These are phyloP conservation scores for Flabesymbios commensalis DNA, from an alignment of 2,888 invertebrate species.

Conservation along the genomic window DNA sequence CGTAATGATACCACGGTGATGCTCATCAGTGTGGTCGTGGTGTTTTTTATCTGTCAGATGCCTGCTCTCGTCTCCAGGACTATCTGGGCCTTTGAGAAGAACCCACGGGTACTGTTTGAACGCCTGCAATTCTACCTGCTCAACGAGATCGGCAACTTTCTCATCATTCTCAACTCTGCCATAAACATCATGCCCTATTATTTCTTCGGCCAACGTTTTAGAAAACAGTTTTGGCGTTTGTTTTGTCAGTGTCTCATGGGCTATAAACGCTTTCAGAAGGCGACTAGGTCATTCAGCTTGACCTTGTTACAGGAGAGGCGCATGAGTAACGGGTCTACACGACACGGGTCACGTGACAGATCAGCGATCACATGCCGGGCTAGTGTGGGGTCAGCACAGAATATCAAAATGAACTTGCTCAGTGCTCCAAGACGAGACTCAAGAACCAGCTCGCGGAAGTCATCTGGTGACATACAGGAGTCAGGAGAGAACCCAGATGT, in stretches of 20 bases:
- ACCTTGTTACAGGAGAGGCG: neutral
- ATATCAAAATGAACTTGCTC: too few species aligned
- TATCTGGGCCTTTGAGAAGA: conserved; percentile 53
- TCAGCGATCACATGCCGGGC: too few species aligned
- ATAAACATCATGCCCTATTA: conserved; percentile 62
- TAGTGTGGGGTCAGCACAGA: too few species aligned
- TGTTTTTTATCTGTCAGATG: conserved; percentile 60
- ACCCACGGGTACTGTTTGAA: conserved; percentile 19
- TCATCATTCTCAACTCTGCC: conserved; percentile 59
- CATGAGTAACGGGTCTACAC: neutral
- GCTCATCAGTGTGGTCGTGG: conserved; percentile 60
- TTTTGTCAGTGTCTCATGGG: conserved; percentile 51
- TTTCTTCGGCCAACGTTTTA: conserved; percentile 58
- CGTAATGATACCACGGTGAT: conserved; percentile 61
- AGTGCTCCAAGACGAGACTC: too few species aligned
- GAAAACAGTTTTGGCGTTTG: conserved; percentile 53
- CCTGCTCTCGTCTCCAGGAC: conserved; percentile 59
- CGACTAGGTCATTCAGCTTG: neutral
- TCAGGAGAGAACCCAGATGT: too few species aligned
- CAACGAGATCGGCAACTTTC: conserved; percentile 58
- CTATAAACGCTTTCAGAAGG: conserved; percentile 1
- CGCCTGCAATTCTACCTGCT: conserved; percentile 43
- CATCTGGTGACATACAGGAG: too few species aligned
- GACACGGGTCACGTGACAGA: too few species aligned
- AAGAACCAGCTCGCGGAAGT: too few species aligned